phyloP scores from a whole-genome alignment of 2,113 vertebrate genomes.

The Rhadina sibilatrix region DNA sequence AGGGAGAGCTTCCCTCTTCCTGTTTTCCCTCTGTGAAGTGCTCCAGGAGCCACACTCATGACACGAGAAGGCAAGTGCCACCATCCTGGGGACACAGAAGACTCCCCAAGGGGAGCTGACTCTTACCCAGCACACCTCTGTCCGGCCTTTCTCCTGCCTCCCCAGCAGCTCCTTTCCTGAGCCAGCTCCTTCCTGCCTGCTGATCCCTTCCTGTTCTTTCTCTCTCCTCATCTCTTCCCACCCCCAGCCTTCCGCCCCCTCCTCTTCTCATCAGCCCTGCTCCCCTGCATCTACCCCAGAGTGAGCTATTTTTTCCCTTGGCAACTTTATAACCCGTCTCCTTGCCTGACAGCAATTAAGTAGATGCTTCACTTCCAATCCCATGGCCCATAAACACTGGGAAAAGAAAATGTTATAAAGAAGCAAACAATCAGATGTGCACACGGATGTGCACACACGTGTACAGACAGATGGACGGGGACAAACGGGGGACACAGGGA shows the following conservation, averaged over 20 bases:
- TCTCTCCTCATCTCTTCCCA: background rate
- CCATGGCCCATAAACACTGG: constrained; percentile 27
- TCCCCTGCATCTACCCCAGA: constrained; percentile 10
- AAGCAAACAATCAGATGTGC: background rate
- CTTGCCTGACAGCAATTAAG: constrained; percentile 57
- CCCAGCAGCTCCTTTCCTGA: background rate
- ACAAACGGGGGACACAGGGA: rapidly evolving
- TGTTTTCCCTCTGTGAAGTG: rapidly evolving
- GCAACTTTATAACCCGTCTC: constrained; percentile 56
- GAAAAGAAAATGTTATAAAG: background rate
- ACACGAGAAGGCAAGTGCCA: rapidly evolving
- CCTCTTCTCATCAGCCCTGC: background rate
- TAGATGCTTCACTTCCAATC: constrained; percentile 47
- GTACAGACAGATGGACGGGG: background rate
- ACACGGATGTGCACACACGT: background rate
- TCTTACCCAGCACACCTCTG: background rate
- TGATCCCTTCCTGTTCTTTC: background rate
- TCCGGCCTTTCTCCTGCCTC: background rate
- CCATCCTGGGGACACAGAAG: rapidly evolving
- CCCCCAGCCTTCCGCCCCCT: background rate
- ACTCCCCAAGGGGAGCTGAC: no score
- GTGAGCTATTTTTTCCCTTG: constrained; percentile 36
- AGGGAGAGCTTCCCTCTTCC: background rate
- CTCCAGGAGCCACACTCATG: rapidly evolving
- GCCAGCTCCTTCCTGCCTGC: background rate